Evolutionary conservation across 2,113 vertebrate genomes (phyloP).

Genomic region (Microcebus lehilahytsara): DNA sequence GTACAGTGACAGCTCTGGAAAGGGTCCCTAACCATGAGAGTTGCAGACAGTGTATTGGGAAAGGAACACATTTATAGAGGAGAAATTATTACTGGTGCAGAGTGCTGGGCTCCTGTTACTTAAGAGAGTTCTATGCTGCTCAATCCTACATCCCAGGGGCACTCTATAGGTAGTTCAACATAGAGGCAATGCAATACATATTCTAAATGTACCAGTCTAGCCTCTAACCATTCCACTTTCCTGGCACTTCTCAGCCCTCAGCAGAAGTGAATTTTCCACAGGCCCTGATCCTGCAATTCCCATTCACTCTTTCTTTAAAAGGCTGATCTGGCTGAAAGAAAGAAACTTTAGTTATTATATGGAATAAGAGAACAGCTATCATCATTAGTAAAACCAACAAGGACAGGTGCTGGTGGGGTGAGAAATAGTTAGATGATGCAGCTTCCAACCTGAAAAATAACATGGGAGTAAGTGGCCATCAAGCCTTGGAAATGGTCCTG

Average conservation of each 20-base stretch:
- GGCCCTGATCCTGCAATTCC: background rate
- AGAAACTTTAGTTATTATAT: conserved; percentile 66
- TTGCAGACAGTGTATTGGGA: background rate
- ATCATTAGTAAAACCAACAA: conserved; percentile 69
- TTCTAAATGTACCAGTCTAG: background rate
- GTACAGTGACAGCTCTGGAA: background rate
- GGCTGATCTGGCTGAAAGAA: conserved; percentile 61
- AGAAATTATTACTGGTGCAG: background rate
- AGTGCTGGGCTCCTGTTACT: background rate
- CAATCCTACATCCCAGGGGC: background rate
- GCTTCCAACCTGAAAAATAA: conserved; percentile 79
- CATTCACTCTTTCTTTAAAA: background rate
- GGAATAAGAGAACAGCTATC: conserved; percentile 40
- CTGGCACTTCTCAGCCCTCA: background rate
- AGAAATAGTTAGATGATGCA: conserved; percentile 61
- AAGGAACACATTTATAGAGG: background rate
- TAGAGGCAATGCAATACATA: background rate
- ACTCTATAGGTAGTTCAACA: background rate
- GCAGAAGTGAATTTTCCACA: background rate
- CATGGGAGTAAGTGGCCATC: background rate
- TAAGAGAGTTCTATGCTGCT: background rate
- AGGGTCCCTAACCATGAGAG: background rate
- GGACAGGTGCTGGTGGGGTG: conserved; percentile 17
- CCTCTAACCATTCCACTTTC: background rate
- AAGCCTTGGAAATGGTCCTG: background rate